phyloP scores from a whole-genome alignment of 2,888 invertebrate species.

The Platycnemis pennipes region DNA sequence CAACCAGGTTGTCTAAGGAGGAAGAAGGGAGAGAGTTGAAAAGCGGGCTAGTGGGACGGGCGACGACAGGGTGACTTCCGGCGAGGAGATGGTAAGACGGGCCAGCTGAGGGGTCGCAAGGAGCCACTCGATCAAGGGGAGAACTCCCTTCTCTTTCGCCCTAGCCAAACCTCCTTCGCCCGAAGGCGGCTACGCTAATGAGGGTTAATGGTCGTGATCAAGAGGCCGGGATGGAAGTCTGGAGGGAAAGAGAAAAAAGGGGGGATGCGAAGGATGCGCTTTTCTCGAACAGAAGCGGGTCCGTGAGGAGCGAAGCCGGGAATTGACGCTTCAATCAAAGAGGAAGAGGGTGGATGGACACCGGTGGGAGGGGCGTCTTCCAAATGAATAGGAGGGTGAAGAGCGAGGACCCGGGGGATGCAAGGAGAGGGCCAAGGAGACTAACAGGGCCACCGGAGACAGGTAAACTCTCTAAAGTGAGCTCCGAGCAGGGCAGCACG shows the following conservation, averaged over 20 bases:
- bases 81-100: not conserved
- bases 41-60: not conserved
- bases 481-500: not conserved
- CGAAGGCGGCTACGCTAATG: not conserved
- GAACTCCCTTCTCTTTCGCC: not conserved
- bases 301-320: not conserved
- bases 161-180: not conserved
- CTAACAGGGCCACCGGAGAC: not conserved
- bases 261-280: not conserved
- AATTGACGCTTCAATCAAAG: not conserved
- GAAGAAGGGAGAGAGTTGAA: not conserved
- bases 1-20: not conserved
- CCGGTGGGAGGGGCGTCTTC: not conserved
- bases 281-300: not conserved
- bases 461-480: not conserved
- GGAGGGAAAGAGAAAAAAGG: not conserved
- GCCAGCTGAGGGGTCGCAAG: not conserved
- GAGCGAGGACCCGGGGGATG: not conserved
- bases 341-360: not conserved
- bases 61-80: slow-evolving; percentile 2
- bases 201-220: slow-evolving; percentile 21
- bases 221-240: not conserved
- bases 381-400: not conserved
- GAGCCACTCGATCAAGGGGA: not conserved
- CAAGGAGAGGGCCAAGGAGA: not conserved